These are phyloP conservation scores for Chalcosyrphus nemorum DNA, from an alignment of 2,888 invertebrate genomes.

Conservation along the genomic window DNA sequence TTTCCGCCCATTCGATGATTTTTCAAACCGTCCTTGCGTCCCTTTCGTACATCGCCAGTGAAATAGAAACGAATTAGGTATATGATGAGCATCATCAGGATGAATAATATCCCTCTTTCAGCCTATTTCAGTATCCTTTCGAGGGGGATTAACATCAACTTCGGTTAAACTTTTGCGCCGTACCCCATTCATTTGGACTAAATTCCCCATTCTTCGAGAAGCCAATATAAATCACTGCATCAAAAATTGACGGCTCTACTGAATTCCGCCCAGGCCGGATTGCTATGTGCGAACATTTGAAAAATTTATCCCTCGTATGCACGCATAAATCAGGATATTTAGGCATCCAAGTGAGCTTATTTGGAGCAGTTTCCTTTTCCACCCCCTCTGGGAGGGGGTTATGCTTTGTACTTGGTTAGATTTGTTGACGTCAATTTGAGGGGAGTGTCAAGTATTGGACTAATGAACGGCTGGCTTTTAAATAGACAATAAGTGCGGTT, in stretches of 20 bases:
- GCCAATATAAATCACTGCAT: constrained; percentile 58
- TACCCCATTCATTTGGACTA: constrained; percentile 30
- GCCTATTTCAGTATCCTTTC: constrained; percentile 22
- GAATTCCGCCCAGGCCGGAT: constrained; percentile 2
- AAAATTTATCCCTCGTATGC: constrained; percentile 42
- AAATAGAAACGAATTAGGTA: constrained; percentile 50
- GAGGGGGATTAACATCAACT: constrained; percentile 42
- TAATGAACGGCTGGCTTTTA: not conserved
- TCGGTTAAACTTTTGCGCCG: constrained; percentile 18
- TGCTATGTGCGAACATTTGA: constrained; percentile 50
- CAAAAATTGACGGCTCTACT: constrained; percentile 50
- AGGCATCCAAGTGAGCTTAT: constrained; percentile 9
- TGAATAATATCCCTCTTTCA: constrained; percentile 48
- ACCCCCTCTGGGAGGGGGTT: too few species aligned
- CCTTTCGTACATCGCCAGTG: constrained; percentile 26
- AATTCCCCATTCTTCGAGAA: constrained; percentile 25
- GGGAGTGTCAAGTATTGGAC: not conserved
- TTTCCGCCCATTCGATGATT: constrained; percentile 5
- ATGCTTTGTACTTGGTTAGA: not conserved
- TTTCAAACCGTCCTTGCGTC: constrained; percentile 23
- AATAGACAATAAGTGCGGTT: not conserved
- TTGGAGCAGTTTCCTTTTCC: not conserved
- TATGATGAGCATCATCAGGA: constrained; percentile 54
- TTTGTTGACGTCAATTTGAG: not conserved
- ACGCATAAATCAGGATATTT: constrained; percentile 56